Evolutionary conservation across 2,797 vertebrate genomes (phyloP), one percentile per base, ranked within the genome.

Genomic region (Hippoglossus hippoglossus): DNA sequence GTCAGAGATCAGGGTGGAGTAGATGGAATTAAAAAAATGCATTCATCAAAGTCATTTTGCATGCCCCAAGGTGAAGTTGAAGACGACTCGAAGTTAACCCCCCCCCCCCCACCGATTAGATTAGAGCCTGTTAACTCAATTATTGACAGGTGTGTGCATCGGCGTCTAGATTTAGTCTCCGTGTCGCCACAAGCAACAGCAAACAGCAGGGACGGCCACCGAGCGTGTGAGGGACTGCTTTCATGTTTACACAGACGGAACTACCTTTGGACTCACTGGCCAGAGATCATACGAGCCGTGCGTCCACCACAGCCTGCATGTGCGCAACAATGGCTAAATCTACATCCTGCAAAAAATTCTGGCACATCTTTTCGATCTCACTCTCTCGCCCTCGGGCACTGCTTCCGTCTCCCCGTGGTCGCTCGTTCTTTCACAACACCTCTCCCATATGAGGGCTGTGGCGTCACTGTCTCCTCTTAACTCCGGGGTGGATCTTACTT

Each of bases 71-170:
- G 82, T 83, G 66, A 64, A 64, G 50, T 36, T 26, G 52, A 73
- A 79, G 75, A 66, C 58, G 46, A 73, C 51, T 66, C 65, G 0
- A 63, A 79, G 76, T 81, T 80, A 52, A 85, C 78, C 34, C 60
- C 55, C 50, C 28, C n/a, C 54, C 60, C 47, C 50, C 28, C 31
- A 24, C 7, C 28, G 28, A 82, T 73, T 80, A 64, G 66, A 91
- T 91, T 83, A 87, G 61, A 83, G 71, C 79, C 86, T 83, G 94
- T 94, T 92, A 94, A 91, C 55, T 88, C 85, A 90, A 93, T 94
- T 92, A 92, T 80, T 73, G 84, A 90, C 80, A 90, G 80, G 85
- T 90, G 74, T 72, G 71, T 90, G 36, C 36, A 39, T 39, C 36
- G 10, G 36, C 36, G 18, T 46, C 82, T 19, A 26, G 67, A 81